These are phyloP conservation scores for Sitobion miscanthi DNA, from an alignment of 1,140 invertebrate species.

Conservation along the genomic window DNA sequence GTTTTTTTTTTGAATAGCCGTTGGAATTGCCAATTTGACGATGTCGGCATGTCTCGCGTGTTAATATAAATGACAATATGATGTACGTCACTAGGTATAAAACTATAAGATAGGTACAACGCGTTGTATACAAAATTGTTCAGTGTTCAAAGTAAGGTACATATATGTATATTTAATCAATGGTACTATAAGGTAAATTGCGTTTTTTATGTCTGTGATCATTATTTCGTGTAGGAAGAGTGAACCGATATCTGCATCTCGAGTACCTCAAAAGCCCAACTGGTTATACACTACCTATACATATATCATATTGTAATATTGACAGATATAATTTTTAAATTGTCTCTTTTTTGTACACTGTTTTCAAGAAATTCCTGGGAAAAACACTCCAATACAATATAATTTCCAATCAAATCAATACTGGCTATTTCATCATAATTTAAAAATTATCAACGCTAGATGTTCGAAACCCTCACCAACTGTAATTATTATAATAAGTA, in stretches of 20 bases:
- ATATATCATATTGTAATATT: no score
- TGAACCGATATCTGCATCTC: no score
- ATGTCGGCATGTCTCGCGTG: no score
- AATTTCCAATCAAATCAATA: neutral
- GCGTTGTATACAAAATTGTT: no score
- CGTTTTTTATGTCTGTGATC: neutral
- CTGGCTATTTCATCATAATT: neutral
- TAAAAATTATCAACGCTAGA: neutral
- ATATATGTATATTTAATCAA: no score
- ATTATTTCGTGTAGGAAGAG: neutral
- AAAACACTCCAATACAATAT: neutral
- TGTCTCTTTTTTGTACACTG: neutral
- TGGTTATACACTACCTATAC: neutral
- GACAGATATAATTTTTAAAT: neutral
- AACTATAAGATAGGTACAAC: no score
- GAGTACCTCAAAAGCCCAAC: neutral
- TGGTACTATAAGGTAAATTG: no score
- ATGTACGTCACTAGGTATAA: no score
- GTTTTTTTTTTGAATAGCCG: neutral
- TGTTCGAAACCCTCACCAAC: no score
- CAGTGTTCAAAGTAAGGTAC: no score
- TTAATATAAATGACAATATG: no score
- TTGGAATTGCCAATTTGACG: neutral
- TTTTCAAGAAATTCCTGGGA: neutral
- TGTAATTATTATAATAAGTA: no score